Conservation (phyloP, 2,113 vertebrate species). For the Trogon surrucura region DNA sequence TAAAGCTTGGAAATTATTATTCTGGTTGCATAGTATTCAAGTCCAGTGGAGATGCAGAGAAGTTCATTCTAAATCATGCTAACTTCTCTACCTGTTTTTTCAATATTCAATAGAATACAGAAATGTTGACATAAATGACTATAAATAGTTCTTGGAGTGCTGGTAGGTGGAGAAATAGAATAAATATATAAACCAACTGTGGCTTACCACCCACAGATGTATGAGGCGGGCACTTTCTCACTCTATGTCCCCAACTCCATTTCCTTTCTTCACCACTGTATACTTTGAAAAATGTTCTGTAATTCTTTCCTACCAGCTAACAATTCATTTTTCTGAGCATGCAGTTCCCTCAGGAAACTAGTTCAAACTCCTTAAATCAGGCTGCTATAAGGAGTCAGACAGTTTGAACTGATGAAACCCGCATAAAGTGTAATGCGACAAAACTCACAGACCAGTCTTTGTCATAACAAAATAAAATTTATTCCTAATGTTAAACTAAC, state of each 20-base stretch:
- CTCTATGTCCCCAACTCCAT: slow-evolving; percentile 21
- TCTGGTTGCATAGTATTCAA: not conserved
- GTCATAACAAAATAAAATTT: not conserved
- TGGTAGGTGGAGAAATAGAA: slow-evolving; percentile 36
- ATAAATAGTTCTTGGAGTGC: slow-evolving; percentile 33
- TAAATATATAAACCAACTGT: slow-evolving; percentile 14
- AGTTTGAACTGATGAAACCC: slow-evolving; percentile 22
- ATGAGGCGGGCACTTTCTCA: slow-evolving; percentile 25
- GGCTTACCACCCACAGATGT: slow-evolving; percentile 39
- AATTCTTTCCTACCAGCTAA: slow-evolving; percentile 40
- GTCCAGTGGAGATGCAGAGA: not conserved
- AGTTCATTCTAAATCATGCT: not conserved
- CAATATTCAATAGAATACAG: not conserved
- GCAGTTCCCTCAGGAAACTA: slow-evolving; percentile 25
- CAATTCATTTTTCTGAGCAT: slow-evolving; percentile 42
- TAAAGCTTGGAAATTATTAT: not conserved
- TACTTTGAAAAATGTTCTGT: slow-evolving; percentile 45
- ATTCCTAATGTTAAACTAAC: slow-evolving; percentile 14
- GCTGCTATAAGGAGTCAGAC: slow-evolving; percentile 2
- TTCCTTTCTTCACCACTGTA: slow-evolving; percentile 57
- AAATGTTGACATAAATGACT: slow-evolving; percentile 22
- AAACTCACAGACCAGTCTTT: not conserved
- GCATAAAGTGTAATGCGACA: slow-evolving; percentile 16
- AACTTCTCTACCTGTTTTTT: not conserved
- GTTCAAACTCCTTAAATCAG: slow-evolving; percentile 46